These are phyloP conservation scores for Polypedilum vanderplanki DNA, from an alignment of 1,140 invertebrate genomes.

Conservation along the genomic window DNA sequence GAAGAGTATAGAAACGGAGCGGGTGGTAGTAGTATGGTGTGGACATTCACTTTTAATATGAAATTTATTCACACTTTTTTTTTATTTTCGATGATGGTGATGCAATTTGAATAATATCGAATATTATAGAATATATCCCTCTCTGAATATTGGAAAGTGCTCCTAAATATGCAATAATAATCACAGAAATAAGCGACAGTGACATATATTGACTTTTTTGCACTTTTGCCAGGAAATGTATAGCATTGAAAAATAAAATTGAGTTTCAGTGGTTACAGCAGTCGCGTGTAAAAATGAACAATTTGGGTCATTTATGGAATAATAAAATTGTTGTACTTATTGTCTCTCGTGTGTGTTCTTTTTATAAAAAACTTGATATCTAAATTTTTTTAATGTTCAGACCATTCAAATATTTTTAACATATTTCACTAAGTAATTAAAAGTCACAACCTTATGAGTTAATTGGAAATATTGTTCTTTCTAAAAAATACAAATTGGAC, in stretches of 20 bases:
- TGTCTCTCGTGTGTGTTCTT: too few relatives aligned
- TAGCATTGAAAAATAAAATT: slow-evolving; percentile 25
- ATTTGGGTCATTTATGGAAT: slow-evolving; percentile 4
- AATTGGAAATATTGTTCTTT: too few relatives aligned
- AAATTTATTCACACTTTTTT: too few relatives aligned
- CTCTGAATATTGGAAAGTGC: not conserved
- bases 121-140: not conserved
- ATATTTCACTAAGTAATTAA: too few relatives aligned
- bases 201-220: not conserved
- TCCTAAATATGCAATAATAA: not conserved
- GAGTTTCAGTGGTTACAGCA: too few relatives aligned
- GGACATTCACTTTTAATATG: too few relatives aligned
- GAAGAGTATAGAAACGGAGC: not conserved
- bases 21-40: not conserved
- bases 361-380: too few relatives aligned
- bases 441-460: too few relatives aligned
- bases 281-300: not conserved
- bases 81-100: not conserved
- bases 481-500: too few relatives aligned
- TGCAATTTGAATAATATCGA: not conserved
- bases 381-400: too few relatives aligned
- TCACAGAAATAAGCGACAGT: not conserved
- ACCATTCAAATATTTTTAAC: too few relatives aligned
- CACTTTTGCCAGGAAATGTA: slow-evolving; percentile 10
- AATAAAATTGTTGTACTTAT: too few relatives aligned